Evolutionary conservation across 1,140 invertebrate species (phyloP).

Genomic region (Lanistes nyassanus): DNA sequence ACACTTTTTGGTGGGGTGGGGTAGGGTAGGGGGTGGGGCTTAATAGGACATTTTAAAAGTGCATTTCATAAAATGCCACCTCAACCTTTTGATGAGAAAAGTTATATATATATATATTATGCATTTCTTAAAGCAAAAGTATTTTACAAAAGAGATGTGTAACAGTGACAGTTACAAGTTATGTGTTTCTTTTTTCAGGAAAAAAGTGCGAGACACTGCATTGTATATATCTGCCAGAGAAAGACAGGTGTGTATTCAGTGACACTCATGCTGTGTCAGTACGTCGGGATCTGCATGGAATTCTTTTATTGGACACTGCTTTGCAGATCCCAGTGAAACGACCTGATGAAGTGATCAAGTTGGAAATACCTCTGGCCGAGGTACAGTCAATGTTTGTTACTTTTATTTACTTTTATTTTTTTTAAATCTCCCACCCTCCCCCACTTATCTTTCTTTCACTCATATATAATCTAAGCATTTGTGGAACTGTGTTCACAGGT

Average conservation of each 20-base stretch:
- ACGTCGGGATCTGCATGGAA: conserved; percentile 89
- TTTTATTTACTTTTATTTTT: background rate
- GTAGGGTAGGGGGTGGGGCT: too few relatives aligned
- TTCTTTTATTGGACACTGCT: conserved; percentile 86
- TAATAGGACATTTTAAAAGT: too few relatives aligned
- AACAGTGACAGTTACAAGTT: background rate
- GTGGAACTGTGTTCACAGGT: too few relatives aligned
- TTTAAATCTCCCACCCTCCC: too few relatives aligned
- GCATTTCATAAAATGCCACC: too few relatives aligned
- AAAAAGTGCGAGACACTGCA: conserved; percentile 70
- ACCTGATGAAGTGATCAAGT: conserved; percentile 78
- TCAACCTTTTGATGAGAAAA: too few relatives aligned
- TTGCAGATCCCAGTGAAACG: conserved; percentile 80
- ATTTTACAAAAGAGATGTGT: too few relatives aligned
- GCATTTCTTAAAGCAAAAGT: too few relatives aligned
- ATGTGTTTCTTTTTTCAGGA: conserved; percentile 61
- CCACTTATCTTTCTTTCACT: too few relatives aligned
- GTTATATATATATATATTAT: too few relatives aligned
- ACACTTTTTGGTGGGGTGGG: too few relatives aligned
- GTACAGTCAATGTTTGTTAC: conserved; percentile 66
- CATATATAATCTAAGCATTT: too few relatives aligned
- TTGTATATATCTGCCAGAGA: conserved; percentile 80
- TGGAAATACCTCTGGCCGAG: conserved; percentile 88
- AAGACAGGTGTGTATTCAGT: conserved; percentile 84
- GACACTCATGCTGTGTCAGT: conserved; percentile 83